Base-by-base conservation (phyloP, 2,888 invertebrate species). In the Erebia epiphron region DNA sequence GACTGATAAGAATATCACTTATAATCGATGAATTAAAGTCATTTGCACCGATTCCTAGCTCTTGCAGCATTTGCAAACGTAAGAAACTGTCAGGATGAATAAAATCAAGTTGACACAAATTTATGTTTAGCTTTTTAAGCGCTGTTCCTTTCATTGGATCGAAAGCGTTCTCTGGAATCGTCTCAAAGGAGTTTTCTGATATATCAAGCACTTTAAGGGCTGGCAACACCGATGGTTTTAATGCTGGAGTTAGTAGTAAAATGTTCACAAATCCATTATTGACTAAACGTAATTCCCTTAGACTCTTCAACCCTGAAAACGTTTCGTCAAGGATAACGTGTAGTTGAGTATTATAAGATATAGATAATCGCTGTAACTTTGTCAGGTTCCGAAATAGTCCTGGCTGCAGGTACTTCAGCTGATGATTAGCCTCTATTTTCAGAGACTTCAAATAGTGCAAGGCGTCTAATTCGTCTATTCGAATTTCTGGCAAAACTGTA, bases 181-280 rank as follows among this genome's bases (percentile, higher is more conserved):
- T 77, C 69, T 87, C 86, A 58, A 95, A 93, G 3, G 83, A 81
- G 79, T 95, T 95, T 80, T 95, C 94, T 50, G 94, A 94, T 69
- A 95, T 79, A 75, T 93, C 92, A 26, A 95, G 80, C 66, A 86
- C 87, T 72, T 76, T 79, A 8, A 95, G 76, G 0, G 85, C 85
- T 1, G 95, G 95, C 54, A 95, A 78, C 65, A 87, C 83, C 10
- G 75, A 84, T 0, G 89, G 84, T 54, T 83, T 86, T 58, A 95
- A 86, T 1, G 94, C 88, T 58, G 84, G 79, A 0, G 94, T 88
- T 26, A 95, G 77, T 14, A 90, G 83, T 26, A 86, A 73, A 11
- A 95, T 83, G 64, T 86, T 88, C 2, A 77, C 80, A 74, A 95
- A 94, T 35, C 94, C 94, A 76, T 95, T 95, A 77, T 94, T 94